These are phyloP conservation scores for Schlechtendalia chinensis DNA, from an alignment of 1,140 invertebrate species.

Conservation along the genomic window DNA sequence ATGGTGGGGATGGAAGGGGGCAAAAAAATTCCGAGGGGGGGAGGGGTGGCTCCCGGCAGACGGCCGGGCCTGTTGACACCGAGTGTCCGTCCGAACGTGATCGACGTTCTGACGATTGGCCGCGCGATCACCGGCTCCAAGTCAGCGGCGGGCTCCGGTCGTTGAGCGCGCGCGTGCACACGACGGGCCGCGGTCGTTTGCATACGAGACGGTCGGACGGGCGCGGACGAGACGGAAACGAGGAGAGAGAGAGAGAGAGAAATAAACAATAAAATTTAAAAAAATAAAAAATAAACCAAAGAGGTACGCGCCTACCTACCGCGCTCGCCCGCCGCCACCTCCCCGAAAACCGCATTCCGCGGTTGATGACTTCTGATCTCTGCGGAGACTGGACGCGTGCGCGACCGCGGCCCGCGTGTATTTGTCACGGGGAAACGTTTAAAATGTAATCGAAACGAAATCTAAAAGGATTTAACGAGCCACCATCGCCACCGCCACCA, in stretches of 20 bases:
- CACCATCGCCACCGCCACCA: slow-evolving; percentile 33
- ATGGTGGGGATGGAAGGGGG: too few species aligned
- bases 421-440: slow-evolving; percentile 20
- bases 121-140: slow-evolving; percentile 21
- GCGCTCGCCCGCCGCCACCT: background rate
- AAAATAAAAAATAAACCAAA: too few species aligned
- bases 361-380: slow-evolving; percentile 49
- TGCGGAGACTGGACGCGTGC: slow-evolving; percentile 5
- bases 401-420: background rate
- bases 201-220: slow-evolving; percentile 41
- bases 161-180: too few species aligned
- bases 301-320: background rate
- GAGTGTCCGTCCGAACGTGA: too few species aligned
- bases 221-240: too few species aligned
- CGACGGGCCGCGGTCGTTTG: slow-evolving; percentile 26
- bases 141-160: too few species aligned
- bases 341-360: slow-evolving; percentile 45
- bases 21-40: too few species aligned
- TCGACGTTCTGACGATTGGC: background rate
- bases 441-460: slow-evolving; percentile 38
- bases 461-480: slow-evolving; percentile 42
- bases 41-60: too few species aligned
- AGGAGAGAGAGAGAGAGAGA: too few species aligned
- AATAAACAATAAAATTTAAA: too few species aligned
- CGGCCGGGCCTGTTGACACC: too few species aligned